phyloP scores from a whole-genome alignment of 1,140 invertebrate species.

The Phocides pigmalion region DNA sequence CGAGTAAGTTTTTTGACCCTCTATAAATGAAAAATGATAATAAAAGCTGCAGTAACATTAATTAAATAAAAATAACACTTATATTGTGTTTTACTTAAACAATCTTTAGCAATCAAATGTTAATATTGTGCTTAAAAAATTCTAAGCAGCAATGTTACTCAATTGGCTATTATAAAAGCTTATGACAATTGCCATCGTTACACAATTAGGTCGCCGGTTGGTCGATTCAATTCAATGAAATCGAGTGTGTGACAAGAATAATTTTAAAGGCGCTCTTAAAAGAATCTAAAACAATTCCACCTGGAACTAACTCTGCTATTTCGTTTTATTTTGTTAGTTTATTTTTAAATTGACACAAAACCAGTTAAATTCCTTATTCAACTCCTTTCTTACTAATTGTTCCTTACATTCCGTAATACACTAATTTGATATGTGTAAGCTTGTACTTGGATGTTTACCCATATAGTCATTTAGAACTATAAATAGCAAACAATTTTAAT shows the following conservation, averaged over 20 bases:
- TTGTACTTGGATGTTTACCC: too few species aligned
- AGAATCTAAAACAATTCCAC: neutral
- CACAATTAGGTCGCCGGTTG: conserved; percentile 3
- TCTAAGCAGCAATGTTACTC: conserved; percentile 10
- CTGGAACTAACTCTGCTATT: neutral
- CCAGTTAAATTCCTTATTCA: too few species aligned
- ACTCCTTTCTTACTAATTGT: too few species aligned
- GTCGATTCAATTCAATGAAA: conserved; percentile 10
- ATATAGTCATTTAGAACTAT: too few species aligned
- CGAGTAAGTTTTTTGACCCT: too few species aligned
- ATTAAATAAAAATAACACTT: too few species aligned
- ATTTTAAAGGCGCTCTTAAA: neutral
- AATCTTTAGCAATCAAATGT: conserved; percentile 10
- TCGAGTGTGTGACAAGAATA: conserved; percentile 11
- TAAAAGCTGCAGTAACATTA: too few species aligned
- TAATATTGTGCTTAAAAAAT: conserved; percentile 3
- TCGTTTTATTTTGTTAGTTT: neutral
- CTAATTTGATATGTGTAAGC: too few species aligned
- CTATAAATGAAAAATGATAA: too few species aligned
- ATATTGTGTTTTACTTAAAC: neutral
- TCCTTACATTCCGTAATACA: too few species aligned
- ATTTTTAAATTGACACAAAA: neutral
- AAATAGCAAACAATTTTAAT: too few species aligned
- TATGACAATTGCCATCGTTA: conserved; percentile 13
- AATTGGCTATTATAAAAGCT: conserved; percentile 13